Evolutionary conservation across 2,888 invertebrate species (phyloP).

Genomic region (Metallyticus violacea): DNA sequence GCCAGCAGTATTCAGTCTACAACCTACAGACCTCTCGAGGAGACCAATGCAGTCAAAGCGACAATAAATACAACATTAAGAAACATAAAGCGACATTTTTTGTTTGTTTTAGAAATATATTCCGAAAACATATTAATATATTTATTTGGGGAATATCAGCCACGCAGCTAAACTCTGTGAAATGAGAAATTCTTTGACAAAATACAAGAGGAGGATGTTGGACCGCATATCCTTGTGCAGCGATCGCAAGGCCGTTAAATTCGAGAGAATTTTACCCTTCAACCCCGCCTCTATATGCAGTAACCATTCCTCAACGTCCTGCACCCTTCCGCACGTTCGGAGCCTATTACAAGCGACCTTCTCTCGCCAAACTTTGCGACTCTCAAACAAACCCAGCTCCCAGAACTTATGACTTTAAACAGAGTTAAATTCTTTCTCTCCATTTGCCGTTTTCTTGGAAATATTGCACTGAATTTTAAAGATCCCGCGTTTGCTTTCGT

Average conservation of each 20-base stretch:
- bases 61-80: too few species aligned
- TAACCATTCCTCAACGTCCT: not conserved
- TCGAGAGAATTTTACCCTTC: not conserved
- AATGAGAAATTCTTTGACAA: too few species aligned
- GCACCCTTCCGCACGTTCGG: not conserved
- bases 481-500: not conserved
- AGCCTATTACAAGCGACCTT: not conserved
- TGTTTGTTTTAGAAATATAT: too few species aligned
- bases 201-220: not conserved
- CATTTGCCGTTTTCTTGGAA: not conserved
- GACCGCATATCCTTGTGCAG: not conserved
- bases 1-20: too few species aligned
- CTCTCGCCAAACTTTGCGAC: not conserved
- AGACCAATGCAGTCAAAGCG: too few species aligned
- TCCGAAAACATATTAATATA: too few species aligned
- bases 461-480: not conserved
- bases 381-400: not conserved
- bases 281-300: not conserved
- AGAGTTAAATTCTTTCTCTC: not conserved
- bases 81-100: too few species aligned
- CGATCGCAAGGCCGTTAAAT: not conserved
- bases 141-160: too few species aligned
- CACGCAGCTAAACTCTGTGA: too few species aligned
- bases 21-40: too few species aligned
- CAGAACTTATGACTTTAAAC: not conserved